Evolutionary conservation across 2,113 vertebrate genomes (phyloP).

Genomic region (Lagopus muta): DNA sequence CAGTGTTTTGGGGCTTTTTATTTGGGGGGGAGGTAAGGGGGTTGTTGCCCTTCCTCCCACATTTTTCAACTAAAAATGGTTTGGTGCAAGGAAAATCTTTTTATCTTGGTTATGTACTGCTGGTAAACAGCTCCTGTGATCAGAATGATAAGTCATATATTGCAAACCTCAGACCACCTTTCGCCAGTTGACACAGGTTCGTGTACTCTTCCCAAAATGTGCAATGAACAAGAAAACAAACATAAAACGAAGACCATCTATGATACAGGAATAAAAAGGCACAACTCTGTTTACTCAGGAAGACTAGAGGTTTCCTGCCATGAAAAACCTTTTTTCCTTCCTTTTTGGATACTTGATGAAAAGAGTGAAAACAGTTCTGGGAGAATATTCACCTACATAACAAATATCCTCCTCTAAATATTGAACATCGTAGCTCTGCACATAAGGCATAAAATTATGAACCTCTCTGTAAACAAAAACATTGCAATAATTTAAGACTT

Average conservation of each 20-base stretch:
- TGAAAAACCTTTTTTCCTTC: neutral
- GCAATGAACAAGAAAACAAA: neutral
- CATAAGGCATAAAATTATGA: neutral
- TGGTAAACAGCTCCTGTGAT: neutral
- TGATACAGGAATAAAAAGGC: neutral
- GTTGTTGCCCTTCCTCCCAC: neutral
- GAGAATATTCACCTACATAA: neutral
- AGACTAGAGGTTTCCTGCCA: neutral
- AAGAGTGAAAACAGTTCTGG: neutral
- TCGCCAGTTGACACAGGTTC: neutral
- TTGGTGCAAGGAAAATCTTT: neutral
- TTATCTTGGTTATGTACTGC: neutral
- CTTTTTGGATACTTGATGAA: neutral
- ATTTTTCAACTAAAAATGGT: neutral
- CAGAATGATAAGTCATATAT: neutral
- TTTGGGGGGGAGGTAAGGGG: too few relatives aligned
- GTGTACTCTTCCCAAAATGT: neutral
- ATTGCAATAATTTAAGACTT: slow-evolving; percentile 12
- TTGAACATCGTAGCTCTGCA: neutral
- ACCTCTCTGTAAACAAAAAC: slow-evolving; percentile 11
- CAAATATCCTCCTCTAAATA: neutral
- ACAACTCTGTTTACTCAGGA: neutral
- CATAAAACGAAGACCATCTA: neutral
- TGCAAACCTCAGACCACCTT: neutral
- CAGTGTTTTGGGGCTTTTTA: neutral